phyloP scores from a whole-genome alignment of 2,113 vertebrate genomes.

The Progne subis region DNA sequence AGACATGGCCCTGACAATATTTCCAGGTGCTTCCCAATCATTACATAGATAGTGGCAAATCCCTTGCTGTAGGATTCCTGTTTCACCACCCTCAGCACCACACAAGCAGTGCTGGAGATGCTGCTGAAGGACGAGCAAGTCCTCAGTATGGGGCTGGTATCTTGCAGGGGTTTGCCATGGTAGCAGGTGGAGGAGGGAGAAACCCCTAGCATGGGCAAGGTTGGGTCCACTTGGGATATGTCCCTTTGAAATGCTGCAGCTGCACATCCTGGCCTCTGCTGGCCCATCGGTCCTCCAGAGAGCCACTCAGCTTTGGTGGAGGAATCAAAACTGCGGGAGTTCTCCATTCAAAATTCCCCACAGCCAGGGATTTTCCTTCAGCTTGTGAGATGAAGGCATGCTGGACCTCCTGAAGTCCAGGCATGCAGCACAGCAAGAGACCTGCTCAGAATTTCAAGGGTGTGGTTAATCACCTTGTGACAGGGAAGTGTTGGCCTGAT shows the following conservation, averaged over 20 bases:
- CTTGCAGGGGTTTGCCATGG: background rate
- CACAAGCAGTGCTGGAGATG: background rate
- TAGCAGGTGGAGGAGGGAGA: background rate
- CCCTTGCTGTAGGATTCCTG: background rate
- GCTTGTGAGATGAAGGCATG: background rate
- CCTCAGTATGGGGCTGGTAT: background rate
- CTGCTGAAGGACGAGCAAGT: background rate
- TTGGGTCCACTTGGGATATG: background rate
- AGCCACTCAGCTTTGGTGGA: background rate
- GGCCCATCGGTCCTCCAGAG: background rate
- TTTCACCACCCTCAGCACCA: background rate
- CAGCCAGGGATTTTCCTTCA: background rate
- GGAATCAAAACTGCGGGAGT: background rate
- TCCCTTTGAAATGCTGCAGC: background rate
- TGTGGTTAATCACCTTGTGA: background rate
- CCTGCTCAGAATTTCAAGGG: background rate
- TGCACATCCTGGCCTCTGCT: background rate
- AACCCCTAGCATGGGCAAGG: fast-evolving
- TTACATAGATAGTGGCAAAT: background rate
- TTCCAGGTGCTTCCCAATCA: background rate
- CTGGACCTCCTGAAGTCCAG: background rate
- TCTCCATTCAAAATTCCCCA: background rate
- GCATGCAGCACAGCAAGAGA: background rate
- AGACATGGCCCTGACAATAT: background rate
- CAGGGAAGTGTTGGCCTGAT: background rate